A percentile compares a stretch with the other conserved stretches of the same genome.
phyloP scores from a whole-genome alignment of 2,113 vertebrate species.

The Salminus brasiliensis region DNA sequence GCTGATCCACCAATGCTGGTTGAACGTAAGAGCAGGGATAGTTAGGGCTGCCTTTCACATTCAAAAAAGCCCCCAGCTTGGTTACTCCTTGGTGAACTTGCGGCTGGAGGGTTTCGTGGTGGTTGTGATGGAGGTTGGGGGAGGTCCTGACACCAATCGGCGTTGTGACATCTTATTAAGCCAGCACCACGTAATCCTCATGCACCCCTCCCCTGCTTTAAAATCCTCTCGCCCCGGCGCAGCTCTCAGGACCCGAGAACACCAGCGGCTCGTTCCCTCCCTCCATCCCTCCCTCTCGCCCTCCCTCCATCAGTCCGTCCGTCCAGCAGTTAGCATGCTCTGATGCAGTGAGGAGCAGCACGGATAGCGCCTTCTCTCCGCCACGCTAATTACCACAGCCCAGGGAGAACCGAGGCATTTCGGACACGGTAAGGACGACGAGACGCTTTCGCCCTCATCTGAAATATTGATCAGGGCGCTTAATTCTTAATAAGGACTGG shows the following conservation, averaged over 20 bases:
- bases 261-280: constrained; percentile 47
- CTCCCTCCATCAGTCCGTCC: not conserved
- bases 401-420: constrained; percentile 34
- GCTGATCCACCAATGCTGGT: no score
- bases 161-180: constrained; percentile 73
- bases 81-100: not conserved
- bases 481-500: constrained; percentile 50
- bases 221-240: constrained; percentile 65
- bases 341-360: constrained; percentile 3
- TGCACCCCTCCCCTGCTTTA: constrained; percentile 67
- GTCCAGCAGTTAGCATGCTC: constrained; percentile 1
- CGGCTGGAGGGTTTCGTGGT: not conserved
- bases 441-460: not conserved
- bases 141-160: constrained; percentile 65
- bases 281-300: not conserved
- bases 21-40: not conserved
- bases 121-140: not conserved
- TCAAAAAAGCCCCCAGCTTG: not conserved
- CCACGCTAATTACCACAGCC: constrained; percentile 47
- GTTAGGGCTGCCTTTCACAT: not conserved
- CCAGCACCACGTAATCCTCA: constrained; percentile 71
- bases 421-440: constrained; percentile 67
- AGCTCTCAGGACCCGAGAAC: constrained; percentile 54
- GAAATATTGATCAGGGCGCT: constrained; percentile 52
- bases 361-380: constrained; percentile 27